These are phyloP conservation scores for Merodon equestris DNA, from an alignment of 2,888 invertebrate species.

Conservation along the genomic window DNA sequence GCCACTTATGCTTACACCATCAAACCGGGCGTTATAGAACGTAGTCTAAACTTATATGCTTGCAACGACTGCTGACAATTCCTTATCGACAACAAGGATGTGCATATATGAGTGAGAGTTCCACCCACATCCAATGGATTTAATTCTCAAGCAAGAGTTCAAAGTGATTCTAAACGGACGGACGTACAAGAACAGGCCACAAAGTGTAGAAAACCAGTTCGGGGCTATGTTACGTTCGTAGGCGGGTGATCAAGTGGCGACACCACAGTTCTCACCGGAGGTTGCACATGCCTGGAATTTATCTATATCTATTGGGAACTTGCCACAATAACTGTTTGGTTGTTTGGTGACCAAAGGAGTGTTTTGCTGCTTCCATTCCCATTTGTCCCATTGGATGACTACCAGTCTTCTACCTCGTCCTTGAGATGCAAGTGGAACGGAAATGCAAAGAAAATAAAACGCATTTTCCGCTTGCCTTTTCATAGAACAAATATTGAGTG, in stretches of 20 bases:
- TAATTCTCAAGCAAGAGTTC: constrained; percentile 6
- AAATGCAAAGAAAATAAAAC: constrained; percentile 21
- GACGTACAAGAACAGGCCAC: no score
- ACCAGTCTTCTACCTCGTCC: no score
- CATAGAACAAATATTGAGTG: constrained; percentile 54
- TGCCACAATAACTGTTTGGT: no score
- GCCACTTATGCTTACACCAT: no score
- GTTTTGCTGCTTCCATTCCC: neutral
- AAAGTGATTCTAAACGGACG: no score
- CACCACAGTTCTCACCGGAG: neutral
- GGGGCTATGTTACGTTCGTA: no score
- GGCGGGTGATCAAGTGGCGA: neutral
- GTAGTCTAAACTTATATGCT: no score
- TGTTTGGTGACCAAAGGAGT: neutral
- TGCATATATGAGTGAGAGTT: neutral
- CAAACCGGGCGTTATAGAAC: no score
- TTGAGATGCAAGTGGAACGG: constrained; percentile 25
- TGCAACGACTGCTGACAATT: constrained; percentile 12
- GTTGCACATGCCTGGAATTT: constrained; percentile 30
- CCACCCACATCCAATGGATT: constrained; percentile 16
- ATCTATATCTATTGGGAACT: constrained; percentile 5
- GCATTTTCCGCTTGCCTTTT: constrained; percentile 59
- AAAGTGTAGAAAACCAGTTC: no score
- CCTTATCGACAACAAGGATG: neutral
- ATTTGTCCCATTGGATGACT: no score